phyloP scores from a whole-genome alignment of 2,888 invertebrate genomes.

The Zhuqinia jingwanae region DNA sequence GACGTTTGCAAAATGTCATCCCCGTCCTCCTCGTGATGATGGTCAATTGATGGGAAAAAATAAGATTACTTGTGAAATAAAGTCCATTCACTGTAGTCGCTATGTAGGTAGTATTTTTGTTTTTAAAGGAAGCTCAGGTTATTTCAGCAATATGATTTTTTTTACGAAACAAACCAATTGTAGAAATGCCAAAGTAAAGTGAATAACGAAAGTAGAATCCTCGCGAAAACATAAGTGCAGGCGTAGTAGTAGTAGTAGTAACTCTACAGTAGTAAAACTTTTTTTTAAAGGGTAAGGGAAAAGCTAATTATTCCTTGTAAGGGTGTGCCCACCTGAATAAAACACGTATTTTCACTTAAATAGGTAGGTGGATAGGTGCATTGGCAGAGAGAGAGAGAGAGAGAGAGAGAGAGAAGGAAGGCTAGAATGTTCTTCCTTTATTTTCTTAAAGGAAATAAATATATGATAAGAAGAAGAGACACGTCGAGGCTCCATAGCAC shows the following conservation, averaged over 20 bases:
- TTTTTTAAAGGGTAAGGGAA: neutral
- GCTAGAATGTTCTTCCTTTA: neutral
- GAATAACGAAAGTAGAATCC: neutral
- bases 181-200: neutral
- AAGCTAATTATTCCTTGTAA: conserved; percentile 46
- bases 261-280: neutral
- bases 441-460: too few relatives aligned
- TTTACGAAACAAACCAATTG: neutral
- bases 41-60: too few relatives aligned
- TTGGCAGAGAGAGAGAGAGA: too few relatives aligned
- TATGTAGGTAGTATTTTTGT: neutral
- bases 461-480: too few relatives aligned
- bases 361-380: conserved; percentile 34
- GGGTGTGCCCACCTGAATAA: conserved; percentile 46
- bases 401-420: too few relatives aligned
- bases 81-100: neutral
- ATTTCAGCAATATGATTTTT: conserved; percentile 15
- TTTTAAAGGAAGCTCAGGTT: conserved; percentile 8
- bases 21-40: too few relatives aligned
- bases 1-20: too few relatives aligned
- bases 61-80: too few relatives aligned
- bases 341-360: conserved; percentile 40
- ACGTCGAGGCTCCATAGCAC: neutral
- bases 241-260: neutral
- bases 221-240: conserved; percentile 31